Conservation (phyloP, 1,140 invertebrate genomes). For the Procambarus virginalis region DNA sequence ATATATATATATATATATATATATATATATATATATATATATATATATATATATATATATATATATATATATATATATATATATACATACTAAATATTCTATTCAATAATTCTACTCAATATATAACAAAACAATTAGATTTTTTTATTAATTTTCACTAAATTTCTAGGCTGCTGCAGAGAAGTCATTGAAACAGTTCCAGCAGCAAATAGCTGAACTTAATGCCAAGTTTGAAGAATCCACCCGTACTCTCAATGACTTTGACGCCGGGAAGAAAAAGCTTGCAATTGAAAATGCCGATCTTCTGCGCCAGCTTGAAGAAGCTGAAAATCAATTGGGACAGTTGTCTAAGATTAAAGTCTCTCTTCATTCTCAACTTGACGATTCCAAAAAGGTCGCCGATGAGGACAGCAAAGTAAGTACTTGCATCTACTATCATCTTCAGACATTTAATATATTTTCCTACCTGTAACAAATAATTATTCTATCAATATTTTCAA, state of each 20-base stretch:
- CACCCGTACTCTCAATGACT: constrained; percentile 95
- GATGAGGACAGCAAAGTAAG: constrained; percentile 76
- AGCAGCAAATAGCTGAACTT: constrained; percentile 77
- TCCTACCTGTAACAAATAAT: too few species aligned
- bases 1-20: too few species aligned
- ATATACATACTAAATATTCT: too few species aligned
- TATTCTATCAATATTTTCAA: too few species aligned
- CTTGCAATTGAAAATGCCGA: constrained; percentile 76
- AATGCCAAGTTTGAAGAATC: constrained; percentile 82
- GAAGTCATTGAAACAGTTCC: constrained; percentile 71
- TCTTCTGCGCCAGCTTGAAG: constrained; percentile 70
- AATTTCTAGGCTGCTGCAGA: constrained; percentile 39
- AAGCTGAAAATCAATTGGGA: constrained; percentile 78
- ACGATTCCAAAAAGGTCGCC: constrained; percentile 84
- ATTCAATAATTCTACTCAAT: too few species aligned
- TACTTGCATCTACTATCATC: neutral
- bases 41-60: too few species aligned
- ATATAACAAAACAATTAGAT: neutral
- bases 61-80: too few species aligned
- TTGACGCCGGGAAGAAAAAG: constrained; percentile 90
- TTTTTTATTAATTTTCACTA: neutral
- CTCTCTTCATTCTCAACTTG: constrained; percentile 76
- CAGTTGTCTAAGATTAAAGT: constrained; percentile 76
- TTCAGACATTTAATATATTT: neutral
- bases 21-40: too few species aligned